Percentiles rank a stretch among this genome's conserved stretches.
These are phyloP conservation scores for Pangasius djambal DNA, from an alignment of 2,797 vertebrate genomes.

Conservation along the genomic window DNA sequence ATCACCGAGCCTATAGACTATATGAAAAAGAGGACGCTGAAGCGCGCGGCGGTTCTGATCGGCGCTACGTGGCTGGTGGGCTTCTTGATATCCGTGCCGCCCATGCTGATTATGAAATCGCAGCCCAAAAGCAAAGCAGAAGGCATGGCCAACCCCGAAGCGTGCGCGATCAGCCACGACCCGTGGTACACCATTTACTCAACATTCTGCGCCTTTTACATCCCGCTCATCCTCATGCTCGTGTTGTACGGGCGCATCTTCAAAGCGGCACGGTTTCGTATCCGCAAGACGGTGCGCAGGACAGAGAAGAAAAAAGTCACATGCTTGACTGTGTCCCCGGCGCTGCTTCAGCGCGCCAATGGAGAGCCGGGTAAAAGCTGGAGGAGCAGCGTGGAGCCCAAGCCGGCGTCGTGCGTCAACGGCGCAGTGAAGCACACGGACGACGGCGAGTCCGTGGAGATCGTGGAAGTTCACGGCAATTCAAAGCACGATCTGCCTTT, in stretches of 20 bases:
- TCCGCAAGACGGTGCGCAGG: slow-evolving; percentile 88
- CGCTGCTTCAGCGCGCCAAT: slow-evolving; percentile 74
- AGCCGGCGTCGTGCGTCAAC: slow-evolving; percentile 77
- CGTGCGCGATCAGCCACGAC: slow-evolving; percentile 90
- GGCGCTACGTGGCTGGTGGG: slow-evolving; percentile 92
- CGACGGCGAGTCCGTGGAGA: slow-evolving; percentile 86
- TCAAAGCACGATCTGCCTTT: slow-evolving; percentile 82
- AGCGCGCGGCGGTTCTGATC: slow-evolving; percentile 89
- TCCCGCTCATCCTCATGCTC: slow-evolving; percentile 89
- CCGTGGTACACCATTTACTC: slow-evolving; percentile 93
- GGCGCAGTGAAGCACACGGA: slow-evolving; percentile 83
- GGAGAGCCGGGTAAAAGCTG: slow-evolving; percentile 79
- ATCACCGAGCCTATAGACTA: slow-evolving; percentile 96
- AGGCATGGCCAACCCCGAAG: slow-evolving; percentile 85
- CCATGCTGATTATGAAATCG: slow-evolving; percentile 92
- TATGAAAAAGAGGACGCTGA: slow-evolving; percentile 90
- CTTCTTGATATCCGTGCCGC: slow-evolving; percentile 92
- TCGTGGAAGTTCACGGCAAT: slow-evolving; percentile 86
- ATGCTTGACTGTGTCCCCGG: slow-evolving; percentile 77
- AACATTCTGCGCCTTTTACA: slow-evolving; percentile 96
- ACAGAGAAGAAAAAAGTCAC: slow-evolving; percentile 79
- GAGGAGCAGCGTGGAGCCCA: slow-evolving; percentile 80
- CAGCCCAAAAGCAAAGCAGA: slow-evolving; percentile 81
- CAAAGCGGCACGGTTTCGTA: slow-evolving; percentile 92
- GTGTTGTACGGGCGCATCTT: slow-evolving; percentile 97